Base-by-base conservation (phyloP, 2,113 vertebrate genomes). In the Ceyx cyanopectus region DNA sequence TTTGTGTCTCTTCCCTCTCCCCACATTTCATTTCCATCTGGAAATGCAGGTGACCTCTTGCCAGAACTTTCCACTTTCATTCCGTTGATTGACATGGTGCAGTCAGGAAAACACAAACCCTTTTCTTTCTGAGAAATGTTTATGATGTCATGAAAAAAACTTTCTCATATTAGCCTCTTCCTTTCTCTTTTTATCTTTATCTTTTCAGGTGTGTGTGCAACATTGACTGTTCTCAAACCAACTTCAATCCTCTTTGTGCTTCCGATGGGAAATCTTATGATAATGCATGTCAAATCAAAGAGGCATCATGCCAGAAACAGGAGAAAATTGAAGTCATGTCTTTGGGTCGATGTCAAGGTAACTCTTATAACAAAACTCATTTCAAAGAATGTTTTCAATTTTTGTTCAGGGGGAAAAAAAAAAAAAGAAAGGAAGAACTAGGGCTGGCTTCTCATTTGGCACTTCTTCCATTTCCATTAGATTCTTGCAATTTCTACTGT, bases 251-350 rank as follows among this genome's bases (percentile, higher is more conserved):
- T 73, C 99, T 99, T 96, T 99, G 99, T 92, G 99, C 99, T 97
- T 99, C 99, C 22, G 99, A 99, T 78, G 99, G 99, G 91, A 99
- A 98, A 95, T 99, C 99, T 94, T 99, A 99, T 91, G 99, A 99
- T 98, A 99, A 99, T 98, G 99, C 99, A 87, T 99, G 99, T 98
- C 99, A 99, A 97, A 99, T 99, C 98, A 99, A 99, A 98, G 99
- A 99, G 97, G 99, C 98, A 7, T 99, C 99, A 46, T 99, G 99
- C 98, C 99, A 99, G 98, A 99, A 99, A 97, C 99, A 99, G 97
- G 99, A 99, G 97, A 99, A 99, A 97, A 99, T 99, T 97, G 99
- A 99, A 98, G 99, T 99, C 97, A 99, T 99, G 97, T 98, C 99
- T 98, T 98, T 99, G 98, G 99, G 99, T 96, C 98, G 99, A 98